Evolutionary conservation across 2,797 vertebrate genomes (phyloP), one percentile per base, ranked within the genome.

Genomic region (Sus cebifrons): DNA sequence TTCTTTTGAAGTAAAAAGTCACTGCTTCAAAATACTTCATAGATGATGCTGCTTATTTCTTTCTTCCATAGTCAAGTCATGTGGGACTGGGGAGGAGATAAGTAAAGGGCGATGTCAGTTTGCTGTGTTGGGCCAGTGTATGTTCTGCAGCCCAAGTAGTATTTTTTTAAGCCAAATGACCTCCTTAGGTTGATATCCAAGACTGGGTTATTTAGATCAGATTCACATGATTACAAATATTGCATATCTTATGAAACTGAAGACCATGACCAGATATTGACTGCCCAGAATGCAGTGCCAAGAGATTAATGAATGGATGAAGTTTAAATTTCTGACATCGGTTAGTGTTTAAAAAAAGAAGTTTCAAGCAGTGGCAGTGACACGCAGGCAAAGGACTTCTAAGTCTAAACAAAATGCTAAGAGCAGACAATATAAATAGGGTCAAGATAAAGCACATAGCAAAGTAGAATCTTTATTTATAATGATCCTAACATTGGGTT

Each of bases 301-400:
- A 91, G 96, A 96, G 94, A 95, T 96, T 96, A 96, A 97, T 87
- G 54, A 94, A 91, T 91, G 65, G 78, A 29, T 73, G 32, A 96
- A 84, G 62, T 91, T 88, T 96, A 88, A 36, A 25, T 95, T 92
- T 95, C 86, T 95, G 86, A 88, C 13, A 36, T 91, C 92, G 75
- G 25, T 86, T 95, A 93, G 54, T 29, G 49, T 91, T 92, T 82
- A 32, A 44, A 36, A 94, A 94, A 83, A 92, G 70, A 71, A 96
- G 32, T 49, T 44, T 25, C 25, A 75, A 95, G 89, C 68, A 89
- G 44, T 84, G 85, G 40, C 75, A 23, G 23, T 85, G 27, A 40
- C 29, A 92, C 74, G 58, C 40, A 93, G 71, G 87, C 71, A 87
- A 84, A 95, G 49, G 21, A 81, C 62, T 95, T 89, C 68, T 44